These are phyloP conservation scores for Cichladusa arquata DNA, from an alignment of 2,113 vertebrate genomes.

Conservation along the genomic window DNA sequence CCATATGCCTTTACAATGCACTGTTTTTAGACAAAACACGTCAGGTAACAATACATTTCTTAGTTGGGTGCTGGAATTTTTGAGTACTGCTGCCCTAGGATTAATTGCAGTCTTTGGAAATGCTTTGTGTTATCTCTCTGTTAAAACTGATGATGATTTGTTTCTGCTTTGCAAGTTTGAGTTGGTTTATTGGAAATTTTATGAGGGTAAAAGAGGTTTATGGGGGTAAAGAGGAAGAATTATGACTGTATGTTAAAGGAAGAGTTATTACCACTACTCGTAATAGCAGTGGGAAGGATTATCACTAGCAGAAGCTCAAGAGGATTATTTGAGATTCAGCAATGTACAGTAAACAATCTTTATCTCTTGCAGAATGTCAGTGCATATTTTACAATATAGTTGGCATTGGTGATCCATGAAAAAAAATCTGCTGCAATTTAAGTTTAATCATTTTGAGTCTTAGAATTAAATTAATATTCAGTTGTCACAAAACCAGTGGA, in stretches of 20 bases:
- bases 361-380: constrained; percentile 43
- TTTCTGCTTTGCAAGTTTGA: constrained; percentile 1
- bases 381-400: background rate
- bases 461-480: constrained; percentile 41
- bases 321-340: constrained; percentile 48
- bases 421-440: constrained; percentile 17
- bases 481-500: background rate
- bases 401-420: background rate
- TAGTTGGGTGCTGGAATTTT: background rate
- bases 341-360: constrained; percentile 35
- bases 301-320: constrained; percentile 12
- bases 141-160: background rate
- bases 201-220: background rate
- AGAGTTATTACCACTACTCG: constrained; percentile 10
- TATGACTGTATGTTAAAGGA: constrained; percentile 18
- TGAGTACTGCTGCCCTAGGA: background rate
- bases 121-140: background rate
- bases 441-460: constrained; percentile 23
- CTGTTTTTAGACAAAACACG: background rate
- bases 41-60: background rate
- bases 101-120: constrained; percentile 23
- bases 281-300: constrained; percentile 7
- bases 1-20: background rate
- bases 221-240: constrained; percentile 11
- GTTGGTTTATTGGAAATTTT: constrained; percentile 12